Percentiles rank a stretch among this genome's conserved stretches.
phyloP scores from a whole-genome alignment of 2,113 vertebrate species.

The Oreochromis niloticus region DNA sequence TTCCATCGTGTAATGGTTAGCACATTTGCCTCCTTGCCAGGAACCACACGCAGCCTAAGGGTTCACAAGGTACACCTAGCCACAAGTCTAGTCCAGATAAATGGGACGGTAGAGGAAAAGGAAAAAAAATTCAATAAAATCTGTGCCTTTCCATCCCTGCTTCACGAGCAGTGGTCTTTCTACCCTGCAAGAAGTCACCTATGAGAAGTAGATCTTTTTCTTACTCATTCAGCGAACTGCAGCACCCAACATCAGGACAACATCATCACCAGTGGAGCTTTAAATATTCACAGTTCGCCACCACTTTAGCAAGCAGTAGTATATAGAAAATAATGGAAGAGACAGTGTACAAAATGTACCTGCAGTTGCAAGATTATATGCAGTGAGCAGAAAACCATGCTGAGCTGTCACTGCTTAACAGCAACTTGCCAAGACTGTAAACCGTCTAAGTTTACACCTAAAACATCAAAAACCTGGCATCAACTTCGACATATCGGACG shows the following conservation, averaged over 20 bases:
- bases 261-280: not conserved
- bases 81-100: not conserved
- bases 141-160: not conserved
- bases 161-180: not conserved
- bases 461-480: not conserved
- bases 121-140: not conserved
- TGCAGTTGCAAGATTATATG: not conserved
- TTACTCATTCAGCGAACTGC: not conserved
- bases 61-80: not conserved
- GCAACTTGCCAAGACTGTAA: not conserved
- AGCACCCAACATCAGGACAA: not conserved
- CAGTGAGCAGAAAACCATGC: not conserved
- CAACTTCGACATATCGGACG: not conserved
- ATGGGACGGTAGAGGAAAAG: not conserved
- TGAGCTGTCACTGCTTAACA: not conserved
- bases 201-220: not conserved
- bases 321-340: not conserved
- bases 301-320: not conserved
- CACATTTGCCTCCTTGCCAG: not conserved
- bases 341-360: not conserved
- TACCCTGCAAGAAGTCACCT: too few relatives aligned
- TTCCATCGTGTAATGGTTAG: not conserved
- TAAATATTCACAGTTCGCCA: not conserved
- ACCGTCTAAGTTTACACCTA: not conserved
- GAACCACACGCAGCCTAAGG: not conserved